A percentile compares a stretch with the other conserved stretches of the same genome.
These are phyloP conservation scores for Campylorhamphus procurvoides DNA, from an alignment of 2,113 vertebrate species.

Conservation along the genomic window DNA sequence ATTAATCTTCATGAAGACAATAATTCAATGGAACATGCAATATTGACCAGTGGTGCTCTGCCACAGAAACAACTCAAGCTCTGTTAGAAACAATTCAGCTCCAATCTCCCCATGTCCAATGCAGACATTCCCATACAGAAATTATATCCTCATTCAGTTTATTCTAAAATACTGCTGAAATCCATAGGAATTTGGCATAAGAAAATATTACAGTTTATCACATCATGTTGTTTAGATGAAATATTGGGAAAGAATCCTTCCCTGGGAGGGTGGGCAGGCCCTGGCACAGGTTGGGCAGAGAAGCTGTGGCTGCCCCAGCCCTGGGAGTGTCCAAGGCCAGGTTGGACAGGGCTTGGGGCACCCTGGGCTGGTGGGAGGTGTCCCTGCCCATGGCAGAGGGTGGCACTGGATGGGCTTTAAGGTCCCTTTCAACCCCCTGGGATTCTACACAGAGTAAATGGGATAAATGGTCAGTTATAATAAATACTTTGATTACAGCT, in stretches of 20 bases:
- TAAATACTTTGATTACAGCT: not conserved
- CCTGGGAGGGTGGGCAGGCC: accelerated
- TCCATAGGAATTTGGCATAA: not conserved
- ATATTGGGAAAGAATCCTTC: accelerated
- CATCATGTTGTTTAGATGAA: not conserved
- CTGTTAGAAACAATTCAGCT: not conserved
- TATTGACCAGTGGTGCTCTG: not conserved
- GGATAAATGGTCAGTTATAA: not conserved
- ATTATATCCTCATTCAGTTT: not conserved
- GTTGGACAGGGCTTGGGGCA: not conserved
- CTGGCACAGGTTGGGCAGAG: not conserved
- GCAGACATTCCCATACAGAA: not conserved
- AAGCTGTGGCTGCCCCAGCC: not conserved
- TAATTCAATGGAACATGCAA: not conserved
- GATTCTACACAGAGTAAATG: too few relatives aligned
- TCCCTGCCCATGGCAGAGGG: not conserved
- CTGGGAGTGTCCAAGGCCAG: not conserved
- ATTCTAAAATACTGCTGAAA: not conserved
- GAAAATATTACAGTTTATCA: not conserved
- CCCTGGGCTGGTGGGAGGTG: not conserved
- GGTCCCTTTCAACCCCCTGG: not conserved
- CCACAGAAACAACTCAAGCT: not conserved
- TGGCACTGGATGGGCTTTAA: accelerated
- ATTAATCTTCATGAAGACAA: constrained; percentile 7
- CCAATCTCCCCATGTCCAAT: not conserved